A percentile compares a stretch with the other conserved stretches of the same genome.
Evolutionary conservation across 2,888 invertebrate genomes (phyloP).

Genomic region (Pomacea canaliculata): DNA sequence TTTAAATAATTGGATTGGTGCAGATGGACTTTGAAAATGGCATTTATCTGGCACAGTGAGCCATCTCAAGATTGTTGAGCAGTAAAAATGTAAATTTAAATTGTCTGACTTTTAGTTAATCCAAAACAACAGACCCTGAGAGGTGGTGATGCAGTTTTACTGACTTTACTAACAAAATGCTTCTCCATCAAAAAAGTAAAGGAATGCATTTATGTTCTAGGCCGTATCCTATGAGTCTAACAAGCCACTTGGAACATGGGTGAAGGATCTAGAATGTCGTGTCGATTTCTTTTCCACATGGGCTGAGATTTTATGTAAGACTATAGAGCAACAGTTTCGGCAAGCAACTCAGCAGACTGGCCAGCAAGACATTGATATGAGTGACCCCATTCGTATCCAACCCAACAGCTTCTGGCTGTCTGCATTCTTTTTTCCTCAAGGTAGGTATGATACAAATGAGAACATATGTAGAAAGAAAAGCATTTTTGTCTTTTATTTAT

Average conservation of each 20-base stretch:
- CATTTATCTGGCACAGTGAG: too few relatives aligned
- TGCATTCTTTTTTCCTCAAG: slow-evolving; percentile 70
- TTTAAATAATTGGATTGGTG: background rate
- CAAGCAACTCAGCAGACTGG: slow-evolving; percentile 20
- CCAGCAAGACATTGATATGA: slow-evolving; percentile 35
- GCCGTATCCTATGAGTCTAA: slow-evolving; percentile 65
- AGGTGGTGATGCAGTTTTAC: too few relatives aligned
- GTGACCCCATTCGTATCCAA: slow-evolving; percentile 41
- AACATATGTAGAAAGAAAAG: too few relatives aligned
- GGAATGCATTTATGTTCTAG: slow-evolving; percentile 43
- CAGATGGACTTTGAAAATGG: too few relatives aligned
- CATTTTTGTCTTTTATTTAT: too few relatives aligned
- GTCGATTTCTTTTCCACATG: slow-evolving; percentile 67
- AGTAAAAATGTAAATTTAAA: too few relatives aligned
- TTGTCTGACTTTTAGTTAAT: too few relatives aligned
- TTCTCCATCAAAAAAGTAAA: too few relatives aligned
- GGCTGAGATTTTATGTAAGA: slow-evolving; percentile 58
- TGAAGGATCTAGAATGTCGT: slow-evolving; percentile 60
- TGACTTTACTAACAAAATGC: too few relatives aligned
- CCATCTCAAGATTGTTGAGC: too few relatives aligned
- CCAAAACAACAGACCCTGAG: too few relatives aligned
- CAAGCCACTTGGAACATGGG: slow-evolving; percentile 66
- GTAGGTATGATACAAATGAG: slow-evolving; percentile 36
- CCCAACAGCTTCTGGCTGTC: slow-evolving; percentile 67
- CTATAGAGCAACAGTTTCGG: slow-evolving; percentile 53